Percentiles rank a stretch among this genome's conserved stretches.
phyloP scores from a whole-genome alignment of 2,888 invertebrate genomes.

The Ormyrus thymus region DNA sequence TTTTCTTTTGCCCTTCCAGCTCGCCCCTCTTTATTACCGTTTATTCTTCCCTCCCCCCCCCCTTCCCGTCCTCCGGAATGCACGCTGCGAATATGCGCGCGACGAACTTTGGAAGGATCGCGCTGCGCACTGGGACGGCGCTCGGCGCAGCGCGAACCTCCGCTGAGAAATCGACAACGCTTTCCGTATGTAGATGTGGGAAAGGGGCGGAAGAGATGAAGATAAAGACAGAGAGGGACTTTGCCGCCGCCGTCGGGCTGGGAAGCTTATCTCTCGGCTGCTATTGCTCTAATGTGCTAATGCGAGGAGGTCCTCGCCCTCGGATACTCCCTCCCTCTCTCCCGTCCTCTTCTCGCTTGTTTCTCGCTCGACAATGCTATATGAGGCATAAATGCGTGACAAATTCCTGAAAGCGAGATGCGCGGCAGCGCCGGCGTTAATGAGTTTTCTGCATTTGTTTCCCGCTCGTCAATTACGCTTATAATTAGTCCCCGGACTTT shows the following conservation, averaged over 20 bases:
- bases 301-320: constrained; percentile 24
- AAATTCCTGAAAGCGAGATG: constrained; percentile 4
- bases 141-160: constrained; percentile 6
- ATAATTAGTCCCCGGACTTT: constrained; percentile 41
- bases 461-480: constrained; percentile 46
- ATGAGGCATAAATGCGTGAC: constrained; percentile 14
- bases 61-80: neutral
- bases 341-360: neutral
- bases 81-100: constrained; percentile 24
- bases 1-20: neutral
- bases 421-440: constrained; percentile 16
- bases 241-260: neutral
- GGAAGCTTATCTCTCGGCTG: constrained; percentile 31
- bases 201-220: neutral
- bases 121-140: constrained; percentile 21
- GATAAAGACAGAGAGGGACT: constrained; percentile 1
- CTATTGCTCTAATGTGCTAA: constrained; percentile 40
- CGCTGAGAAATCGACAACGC: constrained; percentile 48
- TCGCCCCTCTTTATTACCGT: constrained; percentile 24
- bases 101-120: constrained; percentile 48
- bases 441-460: constrained; percentile 48
- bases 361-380: neutral
- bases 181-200: constrained; percentile 15
- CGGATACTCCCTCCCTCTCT: neutral
- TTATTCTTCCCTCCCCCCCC: constrained; percentile 9